phyloP scores from a whole-genome alignment of 1,140 invertebrate genomes.

The Tetramorium simillimum region DNA sequence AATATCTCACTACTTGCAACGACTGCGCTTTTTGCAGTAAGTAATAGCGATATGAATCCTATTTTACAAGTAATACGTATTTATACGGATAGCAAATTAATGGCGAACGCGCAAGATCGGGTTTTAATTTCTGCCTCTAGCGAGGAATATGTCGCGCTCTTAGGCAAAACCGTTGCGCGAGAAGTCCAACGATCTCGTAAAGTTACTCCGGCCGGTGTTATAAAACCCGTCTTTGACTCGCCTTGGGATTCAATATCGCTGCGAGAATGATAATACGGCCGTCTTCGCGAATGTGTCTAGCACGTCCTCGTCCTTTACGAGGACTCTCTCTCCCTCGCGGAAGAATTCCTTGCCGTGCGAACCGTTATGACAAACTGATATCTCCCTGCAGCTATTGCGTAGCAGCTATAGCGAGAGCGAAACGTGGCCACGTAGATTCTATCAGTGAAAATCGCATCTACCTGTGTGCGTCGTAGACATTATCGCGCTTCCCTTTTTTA shows the following conservation, averaged over 20 bases:
- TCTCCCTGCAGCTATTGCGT: not conserved
- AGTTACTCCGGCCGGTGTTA: not conserved
- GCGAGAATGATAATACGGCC: constrained; percentile 26
- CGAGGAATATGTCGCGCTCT: not conserved
- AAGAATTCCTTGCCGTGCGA: constrained; percentile 33
- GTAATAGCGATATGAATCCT: not conserved
- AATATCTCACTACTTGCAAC: not conserved
- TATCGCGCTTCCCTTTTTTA: constrained; percentile 64
- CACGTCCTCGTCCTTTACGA: constrained; percentile 16
- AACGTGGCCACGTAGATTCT: constrained; percentile 46
- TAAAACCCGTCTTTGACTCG: constrained; percentile 36
- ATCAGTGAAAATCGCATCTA: constrained; percentile 69
- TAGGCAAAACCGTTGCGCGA: not conserved
- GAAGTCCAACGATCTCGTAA: constrained; percentile 13
- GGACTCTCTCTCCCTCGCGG: not conserved
- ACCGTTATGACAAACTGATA: constrained; percentile 46
- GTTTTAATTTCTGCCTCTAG: not conserved
- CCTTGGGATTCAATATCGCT: constrained; percentile 58
- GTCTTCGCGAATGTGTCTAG: not conserved
- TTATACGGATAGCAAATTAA: constrained; percentile 1
- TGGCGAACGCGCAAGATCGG: not conserved
- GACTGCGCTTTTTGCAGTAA: not conserved
- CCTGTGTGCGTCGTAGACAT: constrained; percentile 71
- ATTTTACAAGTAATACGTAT: not conserved
- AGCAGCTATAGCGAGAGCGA: not conserved